Evolutionary conservation across 2,888 invertebrate species (phyloP), one percentile per base, ranked within the genome.

Genomic region (Sarcophaga carnaria): DNA sequence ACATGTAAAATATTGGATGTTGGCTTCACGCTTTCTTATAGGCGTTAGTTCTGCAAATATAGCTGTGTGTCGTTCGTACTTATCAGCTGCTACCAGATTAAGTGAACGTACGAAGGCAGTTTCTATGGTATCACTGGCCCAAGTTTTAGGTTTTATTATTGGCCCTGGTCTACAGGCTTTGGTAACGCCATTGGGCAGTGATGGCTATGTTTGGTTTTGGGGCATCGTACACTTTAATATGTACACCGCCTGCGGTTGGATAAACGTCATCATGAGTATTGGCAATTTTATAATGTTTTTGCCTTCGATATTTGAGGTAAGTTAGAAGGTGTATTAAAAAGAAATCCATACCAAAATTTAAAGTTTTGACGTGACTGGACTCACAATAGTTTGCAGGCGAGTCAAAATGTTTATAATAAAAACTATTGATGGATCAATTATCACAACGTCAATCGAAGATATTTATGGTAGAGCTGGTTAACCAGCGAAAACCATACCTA

Each of bases 241-340:
- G 97, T 98, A 96, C 94, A 97, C 97, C 0, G 97, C 97, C 12
- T 95, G 96, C 4, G 97, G 97, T 6, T 97, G 97, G 97, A 95
- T 97, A 90, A 97, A 97, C 93, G 97, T 96, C 3, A 88, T 96
- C 37, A 94, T 97, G 90, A 96, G 97, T 17, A 90, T 96, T 10
- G 83, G 96, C 67, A 97, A 97, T 94, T 95, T 97, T 82, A 90
- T 95, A 79, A 94, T 97, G 86, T 97, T 97, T 91, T 93, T 97
- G 90, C 97, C 97, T 0, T 95, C 94, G 89, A 94, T 95, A 89
- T 97, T 97, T 91, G 95, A 95, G 90, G 97, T 93, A 83, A 80
- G 79, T 82, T 47, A 54, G 14, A 54, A 14, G 54, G 3, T 54
- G 54, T 12, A 54, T 12, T 54, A 4, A 14, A 37, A 37, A 37